Evolutionary conservation across 2,888 invertebrate species (phyloP), one percentile per base, ranked within the genome.

Genomic region (Diachrysia chrysitis): DNA sequence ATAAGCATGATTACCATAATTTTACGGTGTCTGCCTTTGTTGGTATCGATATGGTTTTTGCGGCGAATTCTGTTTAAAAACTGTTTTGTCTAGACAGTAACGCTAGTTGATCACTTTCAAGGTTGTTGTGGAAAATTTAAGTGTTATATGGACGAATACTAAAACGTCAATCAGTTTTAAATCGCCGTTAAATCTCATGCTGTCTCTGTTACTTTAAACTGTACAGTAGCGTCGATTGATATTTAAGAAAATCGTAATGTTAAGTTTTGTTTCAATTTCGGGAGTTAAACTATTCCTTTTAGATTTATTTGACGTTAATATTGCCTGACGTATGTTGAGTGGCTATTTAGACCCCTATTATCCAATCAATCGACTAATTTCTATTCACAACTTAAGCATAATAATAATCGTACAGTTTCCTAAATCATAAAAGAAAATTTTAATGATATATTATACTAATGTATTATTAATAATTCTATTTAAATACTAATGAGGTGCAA

Each of bases 401-500:
- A 19, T 42, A 7, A n/a, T 19, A 10, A 19, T 12, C 21, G 19
- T 1, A 51, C 2, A 51, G 19, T 51, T 51, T 51, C 48, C 10
- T 12, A 51, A 10, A 19, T 19, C 48, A 51, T 21, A 19, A 21
- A 51, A 51, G 48, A 17, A 51, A 51, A 10, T 48, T 48, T 19
- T 51, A 7, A 67, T 78, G 74, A 78, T 67, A 67, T 46, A 74
- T 58, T 58, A 78, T 61, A 54, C 63, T 64, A 74, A 79, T 69
- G 56, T 69, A 65, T 65, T 65, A 29, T 58, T 63, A 71, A 48
- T 53, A 70, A 67, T 63, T 55, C 55, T 16, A 74, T 74, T 76
- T 37, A 59, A 61, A 64, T 64, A 63, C 79, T 69, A 74, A 69
- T 63, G 61, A 69, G 58, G 37, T 35, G 25, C 10, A 0, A 63